These are phyloP conservation scores for Alligator mississippiensis DNA, from an alignment of 2,113 vertebrate species.

Conservation along the genomic window DNA sequence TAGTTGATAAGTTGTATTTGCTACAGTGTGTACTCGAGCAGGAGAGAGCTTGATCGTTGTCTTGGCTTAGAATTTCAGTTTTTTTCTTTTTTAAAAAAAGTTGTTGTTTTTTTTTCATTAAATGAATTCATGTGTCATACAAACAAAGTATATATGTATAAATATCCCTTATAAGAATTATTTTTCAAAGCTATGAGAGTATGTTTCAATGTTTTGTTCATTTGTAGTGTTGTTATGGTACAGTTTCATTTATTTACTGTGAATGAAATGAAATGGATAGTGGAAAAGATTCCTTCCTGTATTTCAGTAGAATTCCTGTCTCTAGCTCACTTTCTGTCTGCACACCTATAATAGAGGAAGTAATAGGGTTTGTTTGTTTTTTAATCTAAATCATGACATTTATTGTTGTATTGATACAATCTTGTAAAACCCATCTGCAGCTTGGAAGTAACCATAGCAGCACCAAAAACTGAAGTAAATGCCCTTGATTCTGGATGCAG, in stretches of 20 bases:
- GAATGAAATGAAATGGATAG: neutral
- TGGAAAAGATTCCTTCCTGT: neutral
- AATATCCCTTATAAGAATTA: neutral
- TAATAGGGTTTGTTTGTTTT: neutral
- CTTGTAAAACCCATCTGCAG: neutral
- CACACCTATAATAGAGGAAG: neutral
- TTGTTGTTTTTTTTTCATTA: neutral
- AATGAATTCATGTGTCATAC: neutral
- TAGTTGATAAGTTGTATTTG: neutral
- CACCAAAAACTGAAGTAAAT: neutral
- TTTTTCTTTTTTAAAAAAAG: neutral
- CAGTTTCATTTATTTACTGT: neutral
- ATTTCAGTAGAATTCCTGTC: neutral
- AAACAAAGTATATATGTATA: neutral
- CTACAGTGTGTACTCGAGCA: neutral
- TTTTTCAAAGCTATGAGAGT: neutral
- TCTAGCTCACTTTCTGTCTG: neutral
- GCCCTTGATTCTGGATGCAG: neutral
- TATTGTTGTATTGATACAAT: neutral
- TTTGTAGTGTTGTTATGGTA: neutral
- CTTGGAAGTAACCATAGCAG: neutral
- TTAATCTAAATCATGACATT: neutral
- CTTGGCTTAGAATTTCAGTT: neutral
- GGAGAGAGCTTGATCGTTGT: neutral
- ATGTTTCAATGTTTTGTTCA: neutral